Conservation (phyloP, 2,797 vertebrate genomes). For the Scolopax bukidnonensis region DNA sequence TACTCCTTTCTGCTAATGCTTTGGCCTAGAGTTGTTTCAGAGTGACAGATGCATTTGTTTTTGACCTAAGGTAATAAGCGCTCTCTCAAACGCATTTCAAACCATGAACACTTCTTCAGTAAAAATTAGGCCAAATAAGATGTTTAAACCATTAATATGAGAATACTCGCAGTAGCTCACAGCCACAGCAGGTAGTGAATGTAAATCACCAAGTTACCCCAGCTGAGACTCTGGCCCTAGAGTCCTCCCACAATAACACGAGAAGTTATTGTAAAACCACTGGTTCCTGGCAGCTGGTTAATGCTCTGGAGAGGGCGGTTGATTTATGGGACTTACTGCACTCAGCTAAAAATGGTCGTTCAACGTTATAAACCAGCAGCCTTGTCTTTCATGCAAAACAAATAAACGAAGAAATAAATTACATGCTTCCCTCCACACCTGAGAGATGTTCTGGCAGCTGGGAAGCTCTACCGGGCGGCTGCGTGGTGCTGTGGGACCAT, state of each 20-base stretch:
- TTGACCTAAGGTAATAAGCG: neutral
- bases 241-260: neutral
- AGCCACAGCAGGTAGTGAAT: neutral
- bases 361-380: neutral
- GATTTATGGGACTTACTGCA: neutral
- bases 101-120: neutral
- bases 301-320: neutral
- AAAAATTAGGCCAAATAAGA: neutral
- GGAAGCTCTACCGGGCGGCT: neutral
- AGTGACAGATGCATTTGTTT: neutral
- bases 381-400: neutral
- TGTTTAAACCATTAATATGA: neutral
- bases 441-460: neutral
- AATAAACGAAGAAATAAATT: neutral
- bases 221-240: neutral
- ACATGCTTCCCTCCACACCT: neutral
- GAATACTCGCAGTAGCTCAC: neutral
- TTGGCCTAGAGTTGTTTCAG: neutral
- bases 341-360: neutral
- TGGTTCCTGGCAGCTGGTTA: neutral
- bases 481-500: accelerated
- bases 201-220: neutral
- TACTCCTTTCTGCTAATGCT: neutral
- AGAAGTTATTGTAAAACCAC: neutral
- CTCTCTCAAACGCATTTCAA: neutral